Percentiles rank a stretch among this genome's conserved stretches.
phyloP scores from a whole-genome alignment of 64 coral and sea anemone genomes.

The Dendrophyllia cribrosa region DNA sequence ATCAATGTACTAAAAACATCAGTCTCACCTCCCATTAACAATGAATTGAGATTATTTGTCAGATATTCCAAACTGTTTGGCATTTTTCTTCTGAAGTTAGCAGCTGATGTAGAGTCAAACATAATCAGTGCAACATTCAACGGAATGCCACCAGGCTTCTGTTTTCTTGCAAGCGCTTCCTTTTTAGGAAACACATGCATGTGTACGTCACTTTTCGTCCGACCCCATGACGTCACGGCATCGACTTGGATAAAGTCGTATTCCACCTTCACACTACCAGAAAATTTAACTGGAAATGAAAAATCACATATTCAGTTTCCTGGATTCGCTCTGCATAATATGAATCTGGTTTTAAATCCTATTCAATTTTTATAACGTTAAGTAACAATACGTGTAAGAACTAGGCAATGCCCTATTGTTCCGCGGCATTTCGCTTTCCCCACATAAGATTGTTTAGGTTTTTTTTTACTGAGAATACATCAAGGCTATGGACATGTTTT shows the following conservation, averaged over 20 bases:
- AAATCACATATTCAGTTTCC: neutral
- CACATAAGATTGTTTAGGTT: no score
- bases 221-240: conserved; percentile 26
- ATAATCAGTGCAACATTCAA: conserved; percentile 68
- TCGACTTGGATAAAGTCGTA: conserved; percentile 76
- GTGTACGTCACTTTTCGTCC: conserved; percentile 19
- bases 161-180: conserved; percentile 24
- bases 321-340: no score
- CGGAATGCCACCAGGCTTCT: conserved; percentile 56
- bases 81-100: conserved; percentile 80
- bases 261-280: conserved; percentile 22
- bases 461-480: no score
- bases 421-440: no score
- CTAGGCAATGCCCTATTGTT: no score
- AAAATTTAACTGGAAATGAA: conserved; percentile 24
- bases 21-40: conserved; percentile 62
- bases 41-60: conserved; percentile 23
- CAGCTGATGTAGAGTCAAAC: conserved; percentile 78
- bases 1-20: no score
- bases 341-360: no score
- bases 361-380: no score
- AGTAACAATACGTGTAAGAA: no score
- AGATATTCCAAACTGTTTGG: conserved; percentile 56
- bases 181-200: conserved; percentile 49
- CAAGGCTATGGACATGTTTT: no score